A percentile compares a stretch with the other conserved stretches of the same genome.
Conservation (phyloP, 1,140 invertebrate species). For the Bombus superbus region DNA sequence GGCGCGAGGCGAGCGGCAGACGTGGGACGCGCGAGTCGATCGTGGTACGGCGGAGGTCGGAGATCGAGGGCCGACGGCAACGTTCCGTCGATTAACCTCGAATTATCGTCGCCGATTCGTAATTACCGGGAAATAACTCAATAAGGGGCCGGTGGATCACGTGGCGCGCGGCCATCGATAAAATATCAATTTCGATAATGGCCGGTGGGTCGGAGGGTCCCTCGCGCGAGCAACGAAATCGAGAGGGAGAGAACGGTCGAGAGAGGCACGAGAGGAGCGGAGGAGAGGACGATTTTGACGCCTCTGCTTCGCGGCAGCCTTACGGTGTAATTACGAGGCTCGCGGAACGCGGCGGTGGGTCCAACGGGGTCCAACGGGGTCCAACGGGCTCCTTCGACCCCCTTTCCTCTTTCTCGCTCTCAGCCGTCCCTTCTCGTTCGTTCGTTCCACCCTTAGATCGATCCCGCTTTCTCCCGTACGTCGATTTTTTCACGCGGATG, state of each 20-base stretch:
- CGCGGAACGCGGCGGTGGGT: conserved; percentile 82
- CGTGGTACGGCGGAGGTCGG: neutral
- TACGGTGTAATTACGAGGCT: conserved; percentile 81
- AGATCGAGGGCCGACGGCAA: conserved; percentile 38
- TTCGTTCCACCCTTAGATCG: conserved; percentile 19
- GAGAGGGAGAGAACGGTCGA: conserved; percentile 1
- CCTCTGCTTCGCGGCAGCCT: conserved; percentile 75
- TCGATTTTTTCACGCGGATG: neutral
- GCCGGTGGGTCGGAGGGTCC: conserved; percentile 66
- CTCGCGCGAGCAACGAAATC: conserved; percentile 39
- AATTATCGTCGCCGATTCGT: conserved; percentile 79
- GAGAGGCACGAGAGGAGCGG: conserved; percentile 29
- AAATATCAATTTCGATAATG: conserved; percentile 83
- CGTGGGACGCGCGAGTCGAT: neutral
- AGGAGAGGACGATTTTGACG: conserved; percentile 73
- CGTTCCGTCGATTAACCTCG: conserved; percentile 62
- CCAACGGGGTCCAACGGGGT: conserved; percentile 74
- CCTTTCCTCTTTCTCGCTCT: conserved; percentile 30
- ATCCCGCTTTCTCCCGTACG: neutral
- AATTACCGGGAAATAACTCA: conserved; percentile 81
- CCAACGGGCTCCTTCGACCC: conserved; percentile 58
- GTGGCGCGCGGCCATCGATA: conserved; percentile 74
- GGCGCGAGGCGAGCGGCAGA: neutral
- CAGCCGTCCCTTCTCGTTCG: neutral
- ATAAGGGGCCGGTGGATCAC: conserved; percentile 74